phyloP scores from a whole-genome alignment of 2,113 vertebrate genomes.

The Grammomys dolichurus region DNA sequence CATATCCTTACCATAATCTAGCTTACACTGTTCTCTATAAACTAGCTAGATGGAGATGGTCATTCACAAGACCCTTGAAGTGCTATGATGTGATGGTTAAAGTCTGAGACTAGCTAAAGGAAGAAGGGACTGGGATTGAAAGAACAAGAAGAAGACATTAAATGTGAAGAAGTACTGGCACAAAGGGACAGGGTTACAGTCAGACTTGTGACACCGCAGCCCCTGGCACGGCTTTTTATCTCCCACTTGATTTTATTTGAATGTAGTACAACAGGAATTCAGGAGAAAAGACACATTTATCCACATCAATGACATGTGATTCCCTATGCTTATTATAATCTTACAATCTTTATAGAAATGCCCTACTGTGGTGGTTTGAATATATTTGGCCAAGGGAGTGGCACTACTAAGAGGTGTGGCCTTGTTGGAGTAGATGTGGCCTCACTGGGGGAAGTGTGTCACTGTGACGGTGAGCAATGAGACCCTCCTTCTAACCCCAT shows the following conservation, averaged over 20 bases:
- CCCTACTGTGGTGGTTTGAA: no score
- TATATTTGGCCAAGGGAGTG: no score
- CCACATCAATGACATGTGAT: neutral
- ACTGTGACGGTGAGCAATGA: no score
- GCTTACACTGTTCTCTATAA: neutral
- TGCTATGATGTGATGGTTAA: neutral
- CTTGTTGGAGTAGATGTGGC: no score
- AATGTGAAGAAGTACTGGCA: neutral
- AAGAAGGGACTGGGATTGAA: neutral
- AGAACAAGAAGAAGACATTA: neutral
- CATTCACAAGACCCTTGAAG: neutral
- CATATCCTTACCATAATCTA: neutral
- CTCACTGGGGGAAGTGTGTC: no score
- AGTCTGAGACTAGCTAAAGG: slow-evolving; percentile 4
- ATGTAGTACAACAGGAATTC: neutral
- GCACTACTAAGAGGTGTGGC: no score
- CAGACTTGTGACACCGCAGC: neutral
- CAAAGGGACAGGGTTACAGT: neutral
- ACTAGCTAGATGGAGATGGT: neutral
- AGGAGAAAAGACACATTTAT: neutral
- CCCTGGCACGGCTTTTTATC: no score
- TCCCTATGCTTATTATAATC: no score
- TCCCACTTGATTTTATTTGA: neutral
- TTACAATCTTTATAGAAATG: neutral
- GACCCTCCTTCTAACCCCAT: no score